Evolutionary conservation across 2,888 invertebrate genomes (phyloP), one percentile per base, ranked within the genome.

Genomic region (Chromoteleia sp.): DNA sequence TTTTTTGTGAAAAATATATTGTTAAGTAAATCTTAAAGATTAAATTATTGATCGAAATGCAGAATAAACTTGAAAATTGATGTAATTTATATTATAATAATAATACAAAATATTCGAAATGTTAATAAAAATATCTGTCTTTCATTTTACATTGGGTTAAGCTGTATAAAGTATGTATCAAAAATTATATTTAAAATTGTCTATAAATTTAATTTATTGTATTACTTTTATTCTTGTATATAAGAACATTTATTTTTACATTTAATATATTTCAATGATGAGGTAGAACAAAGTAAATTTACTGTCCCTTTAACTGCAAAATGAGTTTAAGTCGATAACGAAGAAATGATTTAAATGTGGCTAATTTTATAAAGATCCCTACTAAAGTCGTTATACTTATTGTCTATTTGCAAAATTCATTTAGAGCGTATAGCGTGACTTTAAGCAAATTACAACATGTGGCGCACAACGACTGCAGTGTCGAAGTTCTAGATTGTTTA

Each of bases 391-490:
- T 73, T 74, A 52, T 15, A 45, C 63, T 63, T 78, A 67, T 67
- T 65, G 67, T 52, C 54, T 74, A 63, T 74, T 80, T 68, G 58
- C 43, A 41, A 80, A 59, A 61, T 74, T 68, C 74, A 56, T 67
- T 81, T 59, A 33, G 17, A 67, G 21, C 21, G 15, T 59, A 25
- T 81, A 63, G 75, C 81, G 76, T 76, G 81, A 81, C 81, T 81
- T 48, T 71, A 41, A 68, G 65, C 48, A 70, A 68, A 70, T 70
- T 68, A 43, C 56, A 48, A 14, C n/a, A 29, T 39, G 41, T 45
- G 33, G 59, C 56, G 43, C 45, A 74, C 33, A 43, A 48, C 54
- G 59, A 75, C 54, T 68, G 74, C 68, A 75, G 21, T 63, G 73
- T 45, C 39, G 63, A 65, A 65, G 81, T 75, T 81, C 30, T 41